These are phyloP conservation scores for Tupaia chinensis DNA, from an alignment of 2,113 vertebrate genomes.

Conservation along the genomic window DNA sequence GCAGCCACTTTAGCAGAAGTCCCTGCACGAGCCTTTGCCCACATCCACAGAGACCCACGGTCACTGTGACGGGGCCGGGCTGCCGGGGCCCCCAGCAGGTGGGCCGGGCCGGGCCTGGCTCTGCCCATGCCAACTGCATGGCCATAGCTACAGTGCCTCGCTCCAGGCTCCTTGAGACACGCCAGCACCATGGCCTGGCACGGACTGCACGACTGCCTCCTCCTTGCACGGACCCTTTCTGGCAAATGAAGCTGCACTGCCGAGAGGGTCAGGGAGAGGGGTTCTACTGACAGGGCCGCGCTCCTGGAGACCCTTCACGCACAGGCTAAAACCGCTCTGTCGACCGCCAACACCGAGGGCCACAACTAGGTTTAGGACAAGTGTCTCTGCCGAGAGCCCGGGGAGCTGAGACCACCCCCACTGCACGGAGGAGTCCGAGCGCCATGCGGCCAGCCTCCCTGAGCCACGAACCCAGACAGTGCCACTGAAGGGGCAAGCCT, in stretches of 20 bases:
- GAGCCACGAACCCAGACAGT: too few species aligned
- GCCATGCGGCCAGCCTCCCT: too few species aligned
- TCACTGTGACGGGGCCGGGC: fast-evolving
- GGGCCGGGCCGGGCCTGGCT: neutral
- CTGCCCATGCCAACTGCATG: fast-evolving
- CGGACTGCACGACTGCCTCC: fast-evolving
- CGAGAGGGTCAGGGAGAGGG: too few species aligned
- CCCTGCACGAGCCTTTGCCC: neutral
- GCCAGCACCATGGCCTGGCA: fast-evolving
- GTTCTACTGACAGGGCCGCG: too few species aligned
- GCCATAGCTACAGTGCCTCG: neutral
- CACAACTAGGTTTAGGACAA: too few species aligned
- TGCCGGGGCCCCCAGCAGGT: fast-evolving
- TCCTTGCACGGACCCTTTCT: neutral
- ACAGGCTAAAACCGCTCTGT: too few species aligned
- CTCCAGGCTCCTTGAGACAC: neutral
- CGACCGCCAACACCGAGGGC: too few species aligned
- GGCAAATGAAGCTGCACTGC: neutral
- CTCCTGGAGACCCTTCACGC: too few species aligned
- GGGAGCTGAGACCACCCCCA: too few species aligned
- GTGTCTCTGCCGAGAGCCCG: too few species aligned
- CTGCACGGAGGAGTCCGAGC: too few species aligned
- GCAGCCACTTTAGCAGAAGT: neutral
- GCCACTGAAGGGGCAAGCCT: too few species aligned
- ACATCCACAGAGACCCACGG: fast-evolving